phyloP scores from a whole-genome alignment of 2,888 invertebrate species.

The Parasteatoda lunata region DNA sequence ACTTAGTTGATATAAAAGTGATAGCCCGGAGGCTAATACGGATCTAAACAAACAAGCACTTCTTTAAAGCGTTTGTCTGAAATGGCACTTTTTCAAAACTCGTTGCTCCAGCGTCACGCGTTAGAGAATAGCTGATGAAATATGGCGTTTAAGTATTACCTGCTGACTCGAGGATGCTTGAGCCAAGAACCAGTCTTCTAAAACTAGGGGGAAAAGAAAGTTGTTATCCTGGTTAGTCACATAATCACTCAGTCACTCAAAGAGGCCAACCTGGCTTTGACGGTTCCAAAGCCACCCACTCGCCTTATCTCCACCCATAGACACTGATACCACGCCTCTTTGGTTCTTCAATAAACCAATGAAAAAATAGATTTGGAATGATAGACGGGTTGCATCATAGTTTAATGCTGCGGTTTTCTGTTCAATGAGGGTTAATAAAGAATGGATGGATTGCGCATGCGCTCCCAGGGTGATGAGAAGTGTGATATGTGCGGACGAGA shows the following conservation, averaged over 20 bases:
- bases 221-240: constrained; percentile 68
- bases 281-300: constrained; percentile 37
- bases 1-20: no score
- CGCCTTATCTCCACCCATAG: constrained; percentile 12
- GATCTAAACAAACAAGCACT: constrained; percentile 18
- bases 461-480: constrained; percentile 40
- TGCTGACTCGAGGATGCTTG: constrained; percentile 48
- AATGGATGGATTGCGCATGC: constrained; percentile 35
- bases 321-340: constrained; percentile 13
- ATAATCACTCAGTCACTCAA: constrained; percentile 68
- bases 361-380: background rate
- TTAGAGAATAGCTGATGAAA: constrained; percentile 56
- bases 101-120: constrained; percentile 43
- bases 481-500: constrained; percentile 21
- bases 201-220: constrained; percentile 64
- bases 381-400: constrained; percentile 46
- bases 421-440: background rate
- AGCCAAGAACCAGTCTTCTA: constrained; percentile 61
- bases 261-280: constrained; percentile 66
- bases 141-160: constrained; percentile 61
- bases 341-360: constrained; percentile 17
- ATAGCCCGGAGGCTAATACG: constrained; percentile 21
- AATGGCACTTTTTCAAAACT: constrained; percentile 49
- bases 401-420: constrained; percentile 21
- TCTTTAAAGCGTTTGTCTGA: background rate